Evolutionary conservation across 2,888 invertebrate species (phyloP), one percentile per base, ranked within the genome.

Genomic region (Holacanthella duospinosa): DNA sequence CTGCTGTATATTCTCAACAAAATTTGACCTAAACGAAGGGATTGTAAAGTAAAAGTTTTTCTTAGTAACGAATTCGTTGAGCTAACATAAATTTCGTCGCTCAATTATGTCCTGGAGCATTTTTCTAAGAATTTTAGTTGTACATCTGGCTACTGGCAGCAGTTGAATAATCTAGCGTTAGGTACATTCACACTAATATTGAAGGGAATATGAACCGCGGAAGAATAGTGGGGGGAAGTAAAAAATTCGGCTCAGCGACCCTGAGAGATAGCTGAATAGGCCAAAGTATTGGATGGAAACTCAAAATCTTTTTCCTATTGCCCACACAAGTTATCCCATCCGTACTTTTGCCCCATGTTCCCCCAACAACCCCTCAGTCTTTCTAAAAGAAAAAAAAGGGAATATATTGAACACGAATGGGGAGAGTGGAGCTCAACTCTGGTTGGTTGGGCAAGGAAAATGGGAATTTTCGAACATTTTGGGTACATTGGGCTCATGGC

Each of bases 401-500:
- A n/a, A n/a, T n/a, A n/a, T n/a, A n/a, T n/a, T n/a, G n/a, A n/a
- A n/a, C n/a, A n/a, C n/a, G n/a, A n/a, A n/a, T n/a, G n/a, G n/a
- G n/a, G n/a, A n/a, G n/a, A n/a, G n/a, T n/a, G n/a, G n/a, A n/a
- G n/a, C 12, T 4, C 4, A 48, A 21, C 48, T 48, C 48, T 21
- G 21, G 19, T 48, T 21, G 48, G 19, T 21, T 48, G 21, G 36
- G 9, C 21, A 21, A 48, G 48, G 48, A 21, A 48, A 48, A 48
- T 48, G 48, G 48, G 48, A 48, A 48, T 48, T 36, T 48, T 48
- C 19, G 48, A 48, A 48, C 19, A 21, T 6, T 36, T 36, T 36
- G 36, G 48, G 48, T 48, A 48, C 48, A 48, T 48, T 48, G 48
- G 21, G 48, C 48, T 48, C 48, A 36, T 36, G 36, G 36, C 36